Evolutionary conservation across 2,113 vertebrate genomes (phyloP), one percentile per base, ranked within the genome.

Genomic region (Calidris pygmaea): DNA sequence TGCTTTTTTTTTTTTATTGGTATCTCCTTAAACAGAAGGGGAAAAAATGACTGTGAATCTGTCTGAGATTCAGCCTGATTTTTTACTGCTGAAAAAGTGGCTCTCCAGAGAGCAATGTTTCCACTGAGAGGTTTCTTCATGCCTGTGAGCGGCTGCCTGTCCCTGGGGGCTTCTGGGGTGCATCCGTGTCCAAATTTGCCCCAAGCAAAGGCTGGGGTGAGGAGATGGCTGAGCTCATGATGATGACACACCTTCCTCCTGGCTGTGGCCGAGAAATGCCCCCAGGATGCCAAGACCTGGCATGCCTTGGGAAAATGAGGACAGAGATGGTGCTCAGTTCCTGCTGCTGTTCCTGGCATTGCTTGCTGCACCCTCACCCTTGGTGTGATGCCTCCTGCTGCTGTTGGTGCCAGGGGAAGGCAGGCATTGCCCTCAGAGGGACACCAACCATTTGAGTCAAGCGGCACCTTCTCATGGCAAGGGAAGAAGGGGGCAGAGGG

Each of bases 11-110:
- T 66, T 95, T 73, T 85, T 92, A 88, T 92, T 50, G 37, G 24
- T 73, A 23, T 71, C 47, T 94, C 70, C 65, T 93, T 89, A 95
- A 95, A 63, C 16, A 59, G 55, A 89, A 86, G 45, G 59, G 67
- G 32, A 3, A n/a, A 66, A 95, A 82, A 72, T 41, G 0, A 30
- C 85, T 86, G 62, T 6, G 29, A 70, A 53, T 86, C 37, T 83
- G 29, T 18, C 29, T 29, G 53, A 55, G 53, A 55, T 55, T 55
- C 53, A 55, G 53, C 17, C 29, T 55, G 53, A 30, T 55, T 55
- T 55, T 55, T 55, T 76, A 75, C 67, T 88, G 75, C 85, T 88
- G 85, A 27, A 90, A 75, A 87, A 62, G 67, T 39, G 39, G 16
- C 10, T 72, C 94, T 95, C 78, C 26, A 8, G 79, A 90, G 88